Conservation (phyloP, 2,113 vertebrate species). For the Rhinoptilus africanus region DNA sequence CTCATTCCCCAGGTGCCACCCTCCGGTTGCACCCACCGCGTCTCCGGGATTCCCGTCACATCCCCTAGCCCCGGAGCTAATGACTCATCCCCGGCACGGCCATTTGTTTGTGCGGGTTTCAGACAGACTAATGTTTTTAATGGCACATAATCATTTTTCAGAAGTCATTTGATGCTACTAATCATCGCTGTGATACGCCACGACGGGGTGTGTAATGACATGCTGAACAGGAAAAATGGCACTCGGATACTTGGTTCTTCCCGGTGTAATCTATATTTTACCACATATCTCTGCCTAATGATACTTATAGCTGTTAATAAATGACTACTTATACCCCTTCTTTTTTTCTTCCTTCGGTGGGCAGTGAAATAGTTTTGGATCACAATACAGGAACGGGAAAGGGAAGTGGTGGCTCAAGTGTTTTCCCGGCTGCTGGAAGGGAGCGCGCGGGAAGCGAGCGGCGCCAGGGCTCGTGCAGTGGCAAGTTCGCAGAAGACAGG, state of each 20-base stretch:
- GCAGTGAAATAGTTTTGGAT: background rate
- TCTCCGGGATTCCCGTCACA: background rate
- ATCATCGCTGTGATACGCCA: conserved; percentile 68
- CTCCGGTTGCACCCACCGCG: accelerated
- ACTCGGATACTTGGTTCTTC: conserved; percentile 1
- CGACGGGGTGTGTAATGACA: conserved; percentile 66
- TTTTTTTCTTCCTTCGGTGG: background rate
- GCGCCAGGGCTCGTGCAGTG: accelerated
- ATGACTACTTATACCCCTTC: conserved; percentile 24
- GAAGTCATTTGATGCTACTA: conserved; percentile 79
- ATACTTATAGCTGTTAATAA: conserved; percentile 60
- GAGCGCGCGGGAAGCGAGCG: background rate
- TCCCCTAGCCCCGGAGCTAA: conserved; percentile 17
- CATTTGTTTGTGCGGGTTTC: conserved; percentile 75
- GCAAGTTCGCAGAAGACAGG: accelerated
- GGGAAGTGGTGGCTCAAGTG: background rate
- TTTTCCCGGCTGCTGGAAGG: background rate
- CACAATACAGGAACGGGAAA: background rate
- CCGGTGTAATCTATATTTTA: conserved; percentile 61
- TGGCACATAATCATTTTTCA: conserved; percentile 80
- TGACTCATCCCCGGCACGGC: conserved; percentile 66
- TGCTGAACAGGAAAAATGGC: conserved; percentile 67
- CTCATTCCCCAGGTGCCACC: background rate
- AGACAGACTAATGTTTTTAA: conserved; percentile 78
- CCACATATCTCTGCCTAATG: conserved; percentile 50